Conservation (phyloP, 2,113 vertebrate species). For the Alexandromys fortis region DNA sequence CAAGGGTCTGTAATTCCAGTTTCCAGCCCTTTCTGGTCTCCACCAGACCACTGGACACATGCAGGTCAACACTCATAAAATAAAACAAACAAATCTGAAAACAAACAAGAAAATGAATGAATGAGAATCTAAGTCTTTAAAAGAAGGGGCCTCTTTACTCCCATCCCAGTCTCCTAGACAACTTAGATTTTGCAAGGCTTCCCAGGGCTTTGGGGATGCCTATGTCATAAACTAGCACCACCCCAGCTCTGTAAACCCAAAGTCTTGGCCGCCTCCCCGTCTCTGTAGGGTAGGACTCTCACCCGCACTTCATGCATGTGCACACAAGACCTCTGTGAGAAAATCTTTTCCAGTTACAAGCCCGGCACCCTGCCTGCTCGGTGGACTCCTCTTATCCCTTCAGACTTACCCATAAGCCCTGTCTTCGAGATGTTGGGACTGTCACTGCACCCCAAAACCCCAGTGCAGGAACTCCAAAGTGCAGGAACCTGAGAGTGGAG, state of each 20-base stretch:
- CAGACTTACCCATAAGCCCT: neutral
- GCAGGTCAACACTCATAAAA: neutral
- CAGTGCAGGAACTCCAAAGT: neutral
- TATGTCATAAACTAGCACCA: neutral
- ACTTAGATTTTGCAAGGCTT: neutral
- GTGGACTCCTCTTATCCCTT: neutral
- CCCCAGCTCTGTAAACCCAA: neutral
- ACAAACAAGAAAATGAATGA: neutral
- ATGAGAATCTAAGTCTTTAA: neutral
- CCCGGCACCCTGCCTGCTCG: fast-evolving
- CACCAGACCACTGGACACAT: neutral
- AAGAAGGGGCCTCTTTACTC: neutral
- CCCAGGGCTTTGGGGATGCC: neutral
- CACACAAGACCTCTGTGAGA: neutral
- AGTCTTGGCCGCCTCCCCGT: neutral
- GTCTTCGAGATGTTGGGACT: neutral
- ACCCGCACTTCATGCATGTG: neutral
- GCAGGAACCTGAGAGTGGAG: fast-evolving
- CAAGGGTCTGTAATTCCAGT: neutral
- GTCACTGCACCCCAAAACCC: no score
- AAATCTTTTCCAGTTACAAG: neutral
- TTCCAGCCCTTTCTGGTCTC: neutral
- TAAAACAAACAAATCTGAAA: neutral
- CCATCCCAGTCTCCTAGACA: neutral
- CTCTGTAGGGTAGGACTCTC: neutral